Conservation (phyloP, 2,797 vertebrate species). For the Sphenodon punctatus region DNA sequence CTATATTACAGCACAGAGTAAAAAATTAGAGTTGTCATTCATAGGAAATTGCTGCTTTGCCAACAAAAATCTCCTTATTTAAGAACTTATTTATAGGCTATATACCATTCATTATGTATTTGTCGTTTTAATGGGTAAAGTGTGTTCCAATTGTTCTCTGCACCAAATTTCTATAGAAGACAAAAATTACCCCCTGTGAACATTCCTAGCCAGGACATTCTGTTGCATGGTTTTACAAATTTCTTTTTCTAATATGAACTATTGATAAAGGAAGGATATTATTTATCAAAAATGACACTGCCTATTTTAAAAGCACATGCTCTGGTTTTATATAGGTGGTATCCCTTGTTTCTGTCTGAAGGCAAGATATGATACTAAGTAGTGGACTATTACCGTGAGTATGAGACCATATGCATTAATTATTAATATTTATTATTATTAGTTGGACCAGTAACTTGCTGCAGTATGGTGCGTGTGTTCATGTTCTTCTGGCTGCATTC, state of each 20-base stretch:
- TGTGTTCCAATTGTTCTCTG: no score
- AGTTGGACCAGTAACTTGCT: fast-evolving
- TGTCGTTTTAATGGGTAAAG: no score
- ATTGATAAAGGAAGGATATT: neutral
- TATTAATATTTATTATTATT: no score
- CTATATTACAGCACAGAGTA: no score
- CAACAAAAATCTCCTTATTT: no score
- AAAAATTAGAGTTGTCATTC: no score
- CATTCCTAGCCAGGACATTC: neutral
- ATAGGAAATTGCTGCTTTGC: no score
- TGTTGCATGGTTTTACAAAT: neutral
- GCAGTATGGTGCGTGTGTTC: neutral
- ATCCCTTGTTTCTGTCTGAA: neutral
- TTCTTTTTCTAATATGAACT: neutral
- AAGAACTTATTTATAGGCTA: no score
- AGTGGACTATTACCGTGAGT: neutral
- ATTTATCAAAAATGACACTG: neutral
- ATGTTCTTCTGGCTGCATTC: neutral
- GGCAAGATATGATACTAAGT: neutral
- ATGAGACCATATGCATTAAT: neutral
- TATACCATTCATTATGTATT: no score
- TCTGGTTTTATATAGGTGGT: neutral
- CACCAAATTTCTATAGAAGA: no score
- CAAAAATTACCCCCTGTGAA: no score
- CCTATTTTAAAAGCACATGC: neutral